Evolutionary conservation across 2,797 vertebrate genomes (phyloP), one percentile per base, ranked within the genome.

Genomic region (Acomys russatus): DNA sequence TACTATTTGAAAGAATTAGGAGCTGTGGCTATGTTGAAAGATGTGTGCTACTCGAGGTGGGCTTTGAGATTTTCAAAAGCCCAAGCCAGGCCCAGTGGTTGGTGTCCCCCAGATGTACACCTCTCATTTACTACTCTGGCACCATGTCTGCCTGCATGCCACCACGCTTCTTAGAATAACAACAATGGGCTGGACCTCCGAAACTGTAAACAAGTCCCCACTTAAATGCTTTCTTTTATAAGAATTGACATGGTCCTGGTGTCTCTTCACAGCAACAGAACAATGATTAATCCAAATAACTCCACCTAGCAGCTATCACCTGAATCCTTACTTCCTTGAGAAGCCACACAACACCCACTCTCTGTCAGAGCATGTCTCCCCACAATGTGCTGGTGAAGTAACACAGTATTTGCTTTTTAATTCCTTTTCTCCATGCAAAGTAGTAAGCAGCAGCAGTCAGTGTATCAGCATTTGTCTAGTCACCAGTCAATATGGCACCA

Each of bases 291-390:
- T 18, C 22, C 38, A 66, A 3, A 68, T n/a, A 23, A 85, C 44
- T 68, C 68, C 10, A 68, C 30, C 63, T n/a, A 14, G 23, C 44
- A 68, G 6, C 10, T 85, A 3, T 44, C 10, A 18, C 30, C 2
- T 6, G 11, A 15, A 49, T 14, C 22, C 3, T 7, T 33, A 38
- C 12, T 44, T 28, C 44, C 12, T 3, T 3, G 14, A 74, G 30
- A 79, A 28, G 66, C 14, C 11, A 49, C 77, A 18, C 33, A 15
- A n/a, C 22, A 0, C 9, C 7, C 18, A 66, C 38, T 25, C 15
- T 4, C 6, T 6, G 4, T n/a, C 15, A 9, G 0, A 20, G 7
- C 28, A 15, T 0, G 23, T 68, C 51, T 61, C 49, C 51, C 74
- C 17, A 1, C 18, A 20, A 4, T 12, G 61, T 12, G 44, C 22